phyloP scores from a whole-genome alignment of 2,797 vertebrate species.

The Masticophis lateralis region DNA sequence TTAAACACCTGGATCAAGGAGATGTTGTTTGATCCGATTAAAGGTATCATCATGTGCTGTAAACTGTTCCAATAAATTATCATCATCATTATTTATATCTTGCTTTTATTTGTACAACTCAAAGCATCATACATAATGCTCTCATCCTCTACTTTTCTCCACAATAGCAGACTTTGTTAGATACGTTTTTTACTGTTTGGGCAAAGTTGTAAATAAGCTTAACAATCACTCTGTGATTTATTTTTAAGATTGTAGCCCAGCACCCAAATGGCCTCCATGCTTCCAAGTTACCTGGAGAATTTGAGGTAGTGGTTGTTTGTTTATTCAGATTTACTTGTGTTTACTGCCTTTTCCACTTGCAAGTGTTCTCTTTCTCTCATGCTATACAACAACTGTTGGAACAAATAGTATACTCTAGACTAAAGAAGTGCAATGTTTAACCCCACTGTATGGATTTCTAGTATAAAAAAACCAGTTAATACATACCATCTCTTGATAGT shows the following conservation, averaged over 20 bases:
- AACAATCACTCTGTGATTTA: not conserved
- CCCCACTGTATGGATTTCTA: not conserved
- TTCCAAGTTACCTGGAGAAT: conserved; percentile 78
- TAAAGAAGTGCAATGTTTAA: not conserved
- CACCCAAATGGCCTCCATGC: conserved; percentile 74
- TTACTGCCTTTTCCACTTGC: not conserved
- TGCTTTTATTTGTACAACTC: not conserved
- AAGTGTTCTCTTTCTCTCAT: not conserved
- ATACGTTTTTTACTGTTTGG: not conserved
- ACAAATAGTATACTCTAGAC: not conserved
- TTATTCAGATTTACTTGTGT: not conserved
- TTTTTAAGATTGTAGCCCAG: conserved; percentile 68
- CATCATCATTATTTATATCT: not conserved
- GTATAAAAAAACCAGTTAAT: not conserved
- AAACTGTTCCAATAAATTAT: not conserved
- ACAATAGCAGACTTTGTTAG: not conserved
- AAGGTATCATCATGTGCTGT: not conserved
- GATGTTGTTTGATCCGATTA: not conserved
- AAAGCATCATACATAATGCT: not conserved
- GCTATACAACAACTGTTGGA: not conserved
- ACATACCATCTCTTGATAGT: not conserved
- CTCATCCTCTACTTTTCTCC: not conserved
- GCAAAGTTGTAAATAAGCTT: not conserved
- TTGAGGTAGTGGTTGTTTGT: conserved; percentile 75
- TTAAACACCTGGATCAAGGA: not conserved